phyloP scores from a whole-genome alignment of 2,113 vertebrate genomes.

The Piaya cayana region DNA sequence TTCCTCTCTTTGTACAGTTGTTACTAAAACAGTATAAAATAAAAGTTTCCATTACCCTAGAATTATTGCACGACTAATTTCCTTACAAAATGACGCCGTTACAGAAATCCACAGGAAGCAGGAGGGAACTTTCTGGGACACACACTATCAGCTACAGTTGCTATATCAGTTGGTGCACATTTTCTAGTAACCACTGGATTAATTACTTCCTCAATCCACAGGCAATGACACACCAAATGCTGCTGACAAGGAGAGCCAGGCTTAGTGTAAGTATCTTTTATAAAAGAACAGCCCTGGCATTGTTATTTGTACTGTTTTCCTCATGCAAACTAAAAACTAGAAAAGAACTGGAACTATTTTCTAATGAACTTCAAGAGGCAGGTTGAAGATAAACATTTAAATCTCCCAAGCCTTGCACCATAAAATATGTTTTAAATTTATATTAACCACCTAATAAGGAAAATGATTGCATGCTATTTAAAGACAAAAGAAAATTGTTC shows the following conservation, averaged over 20 bases:
- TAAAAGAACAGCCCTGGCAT: not conserved
- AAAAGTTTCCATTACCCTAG: constrained; percentile 16
- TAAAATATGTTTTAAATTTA: not conserved
- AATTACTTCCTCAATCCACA: constrained; percentile 29
- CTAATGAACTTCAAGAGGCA: not conserved
- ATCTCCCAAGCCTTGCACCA: not conserved
- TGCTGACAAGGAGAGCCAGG: not conserved
- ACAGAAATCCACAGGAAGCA: constrained; percentile 52
- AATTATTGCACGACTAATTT: constrained; percentile 27
- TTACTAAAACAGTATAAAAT: constrained; percentile 12
- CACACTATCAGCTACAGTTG: not conserved
- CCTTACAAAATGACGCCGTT: not conserved
- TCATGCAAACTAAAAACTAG: not conserved
- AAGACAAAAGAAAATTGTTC: not conserved
- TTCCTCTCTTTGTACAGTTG: constrained; percentile 22
- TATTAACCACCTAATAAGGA: not conserved
- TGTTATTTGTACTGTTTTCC: not conserved
- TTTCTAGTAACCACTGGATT: constrained; percentile 21
- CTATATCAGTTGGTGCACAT: not conserved
- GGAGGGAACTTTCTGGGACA: constrained; percentile 11
- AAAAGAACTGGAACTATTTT: not conserved
- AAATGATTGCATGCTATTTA: not conserved
- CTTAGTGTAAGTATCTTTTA: not conserved
- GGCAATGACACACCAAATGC: not conserved
- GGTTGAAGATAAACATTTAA: not conserved